These are phyloP conservation scores for Craseonycteris thonglongyai DNA, from an alignment of 2,113 vertebrate genomes.

Conservation along the genomic window DNA sequence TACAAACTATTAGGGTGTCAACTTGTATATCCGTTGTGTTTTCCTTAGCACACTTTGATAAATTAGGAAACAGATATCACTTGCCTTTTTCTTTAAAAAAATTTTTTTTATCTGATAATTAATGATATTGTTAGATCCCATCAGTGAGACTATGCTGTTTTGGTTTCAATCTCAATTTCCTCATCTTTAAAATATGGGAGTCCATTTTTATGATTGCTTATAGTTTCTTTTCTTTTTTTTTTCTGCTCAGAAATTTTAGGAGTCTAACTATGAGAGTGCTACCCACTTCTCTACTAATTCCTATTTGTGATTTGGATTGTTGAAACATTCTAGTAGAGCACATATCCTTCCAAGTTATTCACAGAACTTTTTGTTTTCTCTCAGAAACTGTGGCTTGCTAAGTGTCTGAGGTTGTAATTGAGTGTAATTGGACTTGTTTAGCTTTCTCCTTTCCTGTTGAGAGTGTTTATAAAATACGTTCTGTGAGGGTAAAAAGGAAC, in stretches of 20 bases:
- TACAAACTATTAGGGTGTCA: slow-evolving; percentile 17
- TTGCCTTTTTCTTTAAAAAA: neutral
- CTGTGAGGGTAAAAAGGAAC: slow-evolving; percentile 13
- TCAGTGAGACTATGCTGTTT: neutral
- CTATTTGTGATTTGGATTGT: neutral
- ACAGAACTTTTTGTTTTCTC: slow-evolving; percentile 41
- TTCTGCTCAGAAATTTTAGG: neutral
- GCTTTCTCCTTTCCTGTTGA: slow-evolving; percentile 50
- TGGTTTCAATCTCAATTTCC: neutral
- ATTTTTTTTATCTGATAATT: neutral
- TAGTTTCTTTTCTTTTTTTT: neutral
- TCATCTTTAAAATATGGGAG: neutral
- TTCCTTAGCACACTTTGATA: slow-evolving; percentile 10
- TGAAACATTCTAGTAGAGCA: neutral
- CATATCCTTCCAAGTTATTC: neutral
- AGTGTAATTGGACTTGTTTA: slow-evolving; percentile 55
- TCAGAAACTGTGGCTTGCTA: slow-evolving; percentile 34
- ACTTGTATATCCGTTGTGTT: neutral
- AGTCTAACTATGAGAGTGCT: neutral
- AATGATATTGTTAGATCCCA: neutral
- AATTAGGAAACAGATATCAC: neutral
- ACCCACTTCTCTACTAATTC: neutral
- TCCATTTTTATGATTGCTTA: neutral
- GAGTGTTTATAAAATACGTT: slow-evolving; percentile 60
- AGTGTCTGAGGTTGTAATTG: slow-evolving; percentile 51